Base-by-base conservation (phyloP, 1,140 invertebrate species). In the Trachelipus rathkii region DNA sequence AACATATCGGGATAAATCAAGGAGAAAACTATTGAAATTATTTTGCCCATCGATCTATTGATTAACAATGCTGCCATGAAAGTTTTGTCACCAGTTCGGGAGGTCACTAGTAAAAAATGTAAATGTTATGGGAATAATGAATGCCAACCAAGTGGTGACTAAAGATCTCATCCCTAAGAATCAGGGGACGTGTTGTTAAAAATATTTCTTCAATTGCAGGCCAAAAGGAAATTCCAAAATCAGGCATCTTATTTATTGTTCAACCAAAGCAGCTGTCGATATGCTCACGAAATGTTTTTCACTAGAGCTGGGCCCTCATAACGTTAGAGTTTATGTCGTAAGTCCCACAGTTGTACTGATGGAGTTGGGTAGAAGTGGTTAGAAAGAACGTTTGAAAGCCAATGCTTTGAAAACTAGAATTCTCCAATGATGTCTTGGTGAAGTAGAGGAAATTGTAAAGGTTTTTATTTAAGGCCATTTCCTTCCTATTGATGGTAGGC, bases 281-380 rank as follows among this genome's bases (percentile, higher is more conserved):
- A 85, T 85, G 69, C 72, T 90, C 6, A 88, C 85, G 89, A 90
- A 82, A 88, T 89, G 44, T 0, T 91, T 95, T 89, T 95, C 95
- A 0, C 83, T 95, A 24, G 95, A 97, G 86, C 86, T 97, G 23
- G 95, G 94, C 0, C 89, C 89, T 0, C 85, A 92, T 80, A 90
- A 92, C 77, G 96, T 98, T 76, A 88, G 95, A 77, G 92, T 95
- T 0, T 97, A 97, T 84, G 87, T 88, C 72, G 91, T 97, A 0
- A 95, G 96, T 86, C 95, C 95, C 10, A 95, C 93, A 0, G 94
- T 96, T 0, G 92, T 94, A n/a, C 86, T 95, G 87, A 97, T 95
- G 7, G 91, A 91, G 76, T 95, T 97, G 94, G 93, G 93, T 0
- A 89, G 87, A 82, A 84, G 90, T 13, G 91, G 89, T 11, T 97